phyloP scores from a whole-genome alignment of 92 coral and sea anemone species.

The Paramuricea clavata region DNA sequence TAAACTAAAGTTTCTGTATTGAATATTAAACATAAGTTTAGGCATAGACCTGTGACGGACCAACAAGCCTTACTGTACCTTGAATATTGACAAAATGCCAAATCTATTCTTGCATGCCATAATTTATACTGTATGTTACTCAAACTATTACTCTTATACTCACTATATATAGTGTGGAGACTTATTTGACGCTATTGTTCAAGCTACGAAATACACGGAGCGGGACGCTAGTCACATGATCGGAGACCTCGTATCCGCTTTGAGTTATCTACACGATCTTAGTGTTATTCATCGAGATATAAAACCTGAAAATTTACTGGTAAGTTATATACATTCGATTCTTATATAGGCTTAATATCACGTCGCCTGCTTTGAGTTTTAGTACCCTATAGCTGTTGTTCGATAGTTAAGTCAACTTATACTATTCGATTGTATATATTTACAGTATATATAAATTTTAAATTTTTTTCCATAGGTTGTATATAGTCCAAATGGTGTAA shows the following conservation, averaged over 20 bases:
- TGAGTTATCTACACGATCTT: slow-evolving; percentile 85
- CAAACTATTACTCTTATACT: background rate
- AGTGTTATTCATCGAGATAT: slow-evolving; percentile 96
- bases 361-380: no score
- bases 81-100: background rate
- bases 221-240: slow-evolving; percentile 97
- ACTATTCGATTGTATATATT: no score
- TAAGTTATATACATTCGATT: no score
- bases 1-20: no score
- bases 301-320: slow-evolving; percentile 97
- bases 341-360: no score
- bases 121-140: background rate
- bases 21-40: background rate
- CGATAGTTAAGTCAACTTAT: no score
- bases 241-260: slow-evolving; percentile 91
- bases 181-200: slow-evolving; percentile 95
- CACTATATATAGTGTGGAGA: slow-evolving; percentile 85
- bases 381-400: no score
- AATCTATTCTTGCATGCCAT: background rate
- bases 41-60: no score
- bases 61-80: no score
- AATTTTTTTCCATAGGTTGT: slow-evolving; percentile 69
- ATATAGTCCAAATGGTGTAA: slow-evolving; percentile 68
- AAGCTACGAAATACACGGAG: slow-evolving; percentile 95
- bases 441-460: no score